A percentile compares a stretch with the other conserved stretches of the same genome.
These are phyloP conservation scores for Xiphophorus maculatus DNA, from an alignment of 2,113 vertebrate species.

Conservation along the genomic window DNA sequence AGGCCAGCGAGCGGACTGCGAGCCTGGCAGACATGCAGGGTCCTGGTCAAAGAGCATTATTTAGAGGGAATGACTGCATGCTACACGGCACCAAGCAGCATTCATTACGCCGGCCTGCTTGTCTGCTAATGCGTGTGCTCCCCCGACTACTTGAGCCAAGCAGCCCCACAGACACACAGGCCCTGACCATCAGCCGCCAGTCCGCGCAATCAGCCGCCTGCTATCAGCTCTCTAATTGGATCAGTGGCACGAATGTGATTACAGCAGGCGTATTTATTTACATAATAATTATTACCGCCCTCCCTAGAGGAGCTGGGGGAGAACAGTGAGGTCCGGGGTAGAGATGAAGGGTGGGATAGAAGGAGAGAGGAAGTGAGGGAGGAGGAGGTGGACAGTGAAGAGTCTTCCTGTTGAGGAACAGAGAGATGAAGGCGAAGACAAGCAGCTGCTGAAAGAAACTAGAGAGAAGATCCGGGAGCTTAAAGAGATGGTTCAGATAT, in stretches of 20 bases:
- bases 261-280: slow-evolving; percentile 86
- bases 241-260: slow-evolving; percentile 86
- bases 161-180: slow-evolving; percentile 70
- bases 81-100: slow-evolving; percentile 60
- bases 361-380: slow-evolving; percentile 8
- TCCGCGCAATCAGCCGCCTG: slow-evolving; percentile 70
- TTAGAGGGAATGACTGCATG: slow-evolving; percentile 67
- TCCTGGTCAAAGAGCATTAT: slow-evolving; percentile 72
- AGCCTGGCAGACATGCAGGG: slow-evolving; percentile 58
- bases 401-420: slow-evolving; percentile 61
- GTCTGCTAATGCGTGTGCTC: slow-evolving; percentile 57
- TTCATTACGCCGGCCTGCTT: slow-evolving; percentile 66
- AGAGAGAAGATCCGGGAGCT: neutral
- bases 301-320: slow-evolving; percentile 70
- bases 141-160: slow-evolving; percentile 37
- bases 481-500: neutral
- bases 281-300: slow-evolving; percentile 87
- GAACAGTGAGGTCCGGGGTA: slow-evolving; percentile 45
- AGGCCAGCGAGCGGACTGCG: slow-evolving; percentile 41
- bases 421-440: slow-evolving; percentile 35
- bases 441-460: slow-evolving; percentile 22
- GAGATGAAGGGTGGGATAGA: slow-evolving; percentile 66
- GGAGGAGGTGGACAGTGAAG: slow-evolving; percentile 50
- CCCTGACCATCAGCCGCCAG: slow-evolving; percentile 78
- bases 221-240: slow-evolving; percentile 82